Percentiles rank a stretch among this genome's conserved stretches.
These are phyloP conservation scores for Zygothrica quintamaculata DNA, from an alignment of 2,888 invertebrate species.

Conservation along the genomic window DNA sequence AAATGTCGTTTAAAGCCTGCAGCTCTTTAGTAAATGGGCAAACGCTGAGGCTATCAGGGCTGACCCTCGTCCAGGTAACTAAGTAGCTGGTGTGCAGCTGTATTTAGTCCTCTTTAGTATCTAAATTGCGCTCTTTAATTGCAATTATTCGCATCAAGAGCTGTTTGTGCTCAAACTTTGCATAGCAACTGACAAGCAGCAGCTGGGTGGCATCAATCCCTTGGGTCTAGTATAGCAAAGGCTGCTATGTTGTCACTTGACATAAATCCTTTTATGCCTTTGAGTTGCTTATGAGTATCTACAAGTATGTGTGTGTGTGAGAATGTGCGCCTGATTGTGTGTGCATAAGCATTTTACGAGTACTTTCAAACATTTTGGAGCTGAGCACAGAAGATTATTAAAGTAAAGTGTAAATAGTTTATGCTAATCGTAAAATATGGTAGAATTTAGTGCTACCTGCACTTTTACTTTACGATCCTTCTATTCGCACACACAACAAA, in stretches of 20 bases:
- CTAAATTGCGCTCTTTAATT: constrained; percentile 66
- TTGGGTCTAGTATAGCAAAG: constrained; percentile 2
- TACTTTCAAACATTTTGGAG: constrained; percentile 43
- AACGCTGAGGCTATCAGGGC: background rate
- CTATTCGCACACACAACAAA: constrained; percentile 9
- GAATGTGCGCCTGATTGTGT: constrained; percentile 4
- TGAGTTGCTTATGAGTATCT: constrained; percentile 29
- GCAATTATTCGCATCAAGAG: constrained; percentile 68
- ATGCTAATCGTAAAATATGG: constrained; percentile 71
- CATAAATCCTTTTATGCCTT: constrained; percentile 65
- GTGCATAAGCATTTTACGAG: constrained; percentile 32
- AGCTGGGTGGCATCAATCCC: constrained; percentile 31
- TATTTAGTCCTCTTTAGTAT: constrained; percentile 34
- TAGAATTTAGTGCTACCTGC: constrained; percentile 38
- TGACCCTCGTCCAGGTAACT: background rate
- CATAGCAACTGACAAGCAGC: constrained; percentile 29
- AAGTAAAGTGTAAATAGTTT: constrained; percentile 74
- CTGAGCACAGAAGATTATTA: constrained; percentile 56
- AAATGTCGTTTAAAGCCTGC: constrained; percentile 21
- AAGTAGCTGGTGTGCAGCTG: constrained; percentile 25
- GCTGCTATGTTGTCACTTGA: constrained; percentile 41
- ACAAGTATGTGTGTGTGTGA: constrained; percentile 13
- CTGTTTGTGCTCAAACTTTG: constrained; percentile 56
- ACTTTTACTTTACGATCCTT: constrained; percentile 53
- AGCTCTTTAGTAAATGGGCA: constrained; percentile 6